Evolutionary conservation across 2,888 invertebrate species (phyloP), one percentile per base, ranked within the genome.

Genomic region (Apamea anceps): DNA sequence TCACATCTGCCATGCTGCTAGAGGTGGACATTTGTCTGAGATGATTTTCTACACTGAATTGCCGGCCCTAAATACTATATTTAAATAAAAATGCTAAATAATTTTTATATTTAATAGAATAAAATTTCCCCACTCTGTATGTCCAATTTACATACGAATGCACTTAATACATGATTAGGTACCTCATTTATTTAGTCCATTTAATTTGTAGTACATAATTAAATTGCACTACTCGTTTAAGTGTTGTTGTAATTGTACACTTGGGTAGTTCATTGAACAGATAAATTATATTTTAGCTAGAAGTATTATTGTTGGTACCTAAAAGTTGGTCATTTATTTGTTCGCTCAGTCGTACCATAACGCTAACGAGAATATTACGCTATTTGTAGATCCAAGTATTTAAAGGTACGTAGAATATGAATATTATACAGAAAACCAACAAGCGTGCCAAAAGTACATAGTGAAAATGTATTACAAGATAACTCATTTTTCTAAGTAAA

Each of bases 381-480:
- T 37, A 67, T 72, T 82, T 67, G 37, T 37, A 54, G 79, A 65
- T 70, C 51, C 63, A 42, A 60, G 15, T 51, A 74, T 62, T 67
- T 15, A 54, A 68, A 62, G 48, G 42, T 70, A 32, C 32, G 8
- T 7, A 28, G n/a, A 68, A 81, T 28, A n/a, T 18, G 28, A 63
- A 68, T 48, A 63, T 63, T 81, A 37, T 62, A 63, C 28, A 25
- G 15, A 73, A 80, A 66, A 13, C 12, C 8, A 12, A 18, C 8
- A 37, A 75, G 51, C 45, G 28, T 68, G 42, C 42, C 10, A 37
- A 62, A 68, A 68, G 0, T 28, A 37, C 25, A 13, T 25, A 68
- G 62, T 75, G 25, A 75, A 81, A 81, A 81, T 54, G 10, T 75
- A 45, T 75, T 62, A 45, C 57, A 74, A 51, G 60, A 51, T 67